These are phyloP conservation scores for Myoxocephalus aenaeus DNA, from an alignment of 2,797 vertebrate species.

Conservation along the genomic window DNA sequence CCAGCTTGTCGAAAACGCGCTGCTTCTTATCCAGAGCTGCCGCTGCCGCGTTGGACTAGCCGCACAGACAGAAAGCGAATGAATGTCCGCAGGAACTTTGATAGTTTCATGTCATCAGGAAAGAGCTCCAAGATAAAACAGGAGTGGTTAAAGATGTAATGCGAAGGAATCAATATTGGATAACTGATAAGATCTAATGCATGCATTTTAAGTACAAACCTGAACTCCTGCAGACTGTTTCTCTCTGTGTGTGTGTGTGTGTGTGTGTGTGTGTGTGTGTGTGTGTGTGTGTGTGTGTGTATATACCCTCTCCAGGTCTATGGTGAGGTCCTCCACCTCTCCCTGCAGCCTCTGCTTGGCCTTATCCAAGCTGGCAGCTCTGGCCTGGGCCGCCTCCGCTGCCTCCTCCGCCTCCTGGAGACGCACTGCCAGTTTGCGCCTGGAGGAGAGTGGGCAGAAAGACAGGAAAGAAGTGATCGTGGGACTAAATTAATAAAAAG, in stretches of 20 bases:
- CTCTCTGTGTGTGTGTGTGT: neutral
- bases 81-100: neutral
- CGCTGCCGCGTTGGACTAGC: conserved; percentile 80
- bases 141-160: neutral
- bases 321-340: conserved; percentile 82
- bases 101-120: neutral
- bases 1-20: conserved; percentile 82
- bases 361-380: conserved; percentile 80
- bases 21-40: conserved; percentile 85
- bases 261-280: neutral
- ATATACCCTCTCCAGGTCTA: conserved; percentile 81
- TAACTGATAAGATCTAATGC: neutral
- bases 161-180: neutral
- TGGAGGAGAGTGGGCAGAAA: conserved; percentile 37
- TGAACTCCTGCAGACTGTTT: neutral
- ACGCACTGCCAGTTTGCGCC: conserved; percentile 79
- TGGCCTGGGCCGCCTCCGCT: conserved; percentile 75
- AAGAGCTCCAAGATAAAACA: neutral
- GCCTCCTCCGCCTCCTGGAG: conserved; percentile 84
- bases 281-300: neutral
- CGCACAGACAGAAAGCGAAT: neutral
- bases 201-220: neutral
- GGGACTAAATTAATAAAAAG: conserved; percentile 24
- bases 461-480: neutral
- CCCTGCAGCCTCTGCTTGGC: conserved; percentile 84